Percentiles rank a stretch among this genome's conserved stretches.
Evolutionary conservation across 2,888 invertebrate genomes (phyloP).

Genomic region (Bombylius major): DNA sequence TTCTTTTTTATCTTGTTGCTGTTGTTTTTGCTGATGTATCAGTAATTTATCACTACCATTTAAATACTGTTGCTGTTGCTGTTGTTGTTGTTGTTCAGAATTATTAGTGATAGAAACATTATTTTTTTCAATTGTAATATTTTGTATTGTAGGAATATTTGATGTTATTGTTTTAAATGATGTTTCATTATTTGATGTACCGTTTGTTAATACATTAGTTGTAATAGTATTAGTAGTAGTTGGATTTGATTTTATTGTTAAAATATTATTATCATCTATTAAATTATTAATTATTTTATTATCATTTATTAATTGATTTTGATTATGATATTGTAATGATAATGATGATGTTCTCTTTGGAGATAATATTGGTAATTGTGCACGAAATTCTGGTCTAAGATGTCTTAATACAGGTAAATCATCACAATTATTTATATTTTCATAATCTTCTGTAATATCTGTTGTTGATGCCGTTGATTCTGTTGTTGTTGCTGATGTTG

Average conservation of each 20-base stretch:
- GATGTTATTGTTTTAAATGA: no score
- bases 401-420: slow-evolving; percentile 68
- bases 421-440: neutral
- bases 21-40: no score
- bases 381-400: slow-evolving; percentile 72
- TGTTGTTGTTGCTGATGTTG: no score
- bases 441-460: neutral
- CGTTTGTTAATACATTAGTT: neutral
- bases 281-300: neutral
- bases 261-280: neutral
- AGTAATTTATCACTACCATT: no score
- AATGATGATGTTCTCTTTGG: slow-evolving; percentile 35
- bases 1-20: no score
- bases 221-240: neutral
- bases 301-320: neutral
- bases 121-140: no score
- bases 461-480: no score
- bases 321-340: neutral
- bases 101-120: no score
- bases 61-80: no score
- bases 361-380: slow-evolving; percentile 54
- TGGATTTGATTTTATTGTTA: neutral
- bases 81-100: no score
- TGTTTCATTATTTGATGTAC: neutral
- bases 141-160: no score